phyloP scores from a whole-genome alignment of 2,888 invertebrate genomes.

The Dromius quadrimaculatus region DNA sequence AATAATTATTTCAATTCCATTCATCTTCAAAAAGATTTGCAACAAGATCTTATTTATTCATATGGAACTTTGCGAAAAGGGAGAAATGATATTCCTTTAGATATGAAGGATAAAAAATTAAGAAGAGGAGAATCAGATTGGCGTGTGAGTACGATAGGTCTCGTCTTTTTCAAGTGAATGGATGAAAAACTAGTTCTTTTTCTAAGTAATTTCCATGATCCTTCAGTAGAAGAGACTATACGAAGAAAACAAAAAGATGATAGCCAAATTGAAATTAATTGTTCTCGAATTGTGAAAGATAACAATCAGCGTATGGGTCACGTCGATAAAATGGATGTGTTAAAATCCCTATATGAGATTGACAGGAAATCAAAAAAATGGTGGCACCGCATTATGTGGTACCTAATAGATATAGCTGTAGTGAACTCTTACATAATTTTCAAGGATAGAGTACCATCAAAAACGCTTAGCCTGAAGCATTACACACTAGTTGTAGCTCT shows the following conservation, averaged over 20 bases:
- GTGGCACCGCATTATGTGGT: no score
- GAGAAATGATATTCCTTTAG: slow-evolving; percentile 53
- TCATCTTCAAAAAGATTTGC: slow-evolving; percentile 53
- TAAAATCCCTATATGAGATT: slow-evolving; percentile 37
- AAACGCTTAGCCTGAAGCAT: no score
- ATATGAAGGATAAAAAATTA: slow-evolving; percentile 53
- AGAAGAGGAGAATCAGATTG: slow-evolving; percentile 56
- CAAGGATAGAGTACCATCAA: no score
- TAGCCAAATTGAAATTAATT: slow-evolving; percentile 43
- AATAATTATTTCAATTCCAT: slow-evolving; percentile 58
- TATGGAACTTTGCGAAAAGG: slow-evolving; percentile 56
- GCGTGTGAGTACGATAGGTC: slow-evolving; percentile 53
- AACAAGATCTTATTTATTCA: slow-evolving; percentile 54
- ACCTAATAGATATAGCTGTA: no score
- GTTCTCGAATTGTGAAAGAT: slow-evolving; percentile 53
- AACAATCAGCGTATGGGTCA: slow-evolving; percentile 54
- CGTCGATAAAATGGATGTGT: slow-evolving; percentile 54
- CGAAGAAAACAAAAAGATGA: slow-evolving; percentile 53
- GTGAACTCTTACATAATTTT: no score
- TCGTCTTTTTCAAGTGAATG: slow-evolving; percentile 55
- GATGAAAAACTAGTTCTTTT: slow-evolving; percentile 54
- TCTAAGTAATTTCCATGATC: slow-evolving; percentile 54
- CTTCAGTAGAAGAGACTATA: slow-evolving; percentile 17
- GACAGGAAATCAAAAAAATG: no score
- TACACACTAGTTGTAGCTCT: no score